Evolutionary conservation across 2,113 vertebrate genomes (phyloP), one percentile per base, ranked within the genome.

Genomic region (Formicarius rufipectus): DNA sequence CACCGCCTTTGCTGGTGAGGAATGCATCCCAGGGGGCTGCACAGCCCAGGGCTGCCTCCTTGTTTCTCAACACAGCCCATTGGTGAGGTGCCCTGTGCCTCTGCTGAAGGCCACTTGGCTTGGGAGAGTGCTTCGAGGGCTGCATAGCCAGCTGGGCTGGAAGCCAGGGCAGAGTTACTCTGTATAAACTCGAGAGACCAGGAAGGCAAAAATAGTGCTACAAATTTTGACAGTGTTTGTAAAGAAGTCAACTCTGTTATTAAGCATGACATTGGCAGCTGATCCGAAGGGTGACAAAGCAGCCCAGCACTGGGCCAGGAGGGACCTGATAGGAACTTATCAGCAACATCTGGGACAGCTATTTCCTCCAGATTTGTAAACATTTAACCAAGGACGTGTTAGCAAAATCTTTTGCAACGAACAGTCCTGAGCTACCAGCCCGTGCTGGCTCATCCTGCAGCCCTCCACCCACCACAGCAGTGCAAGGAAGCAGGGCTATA

Each of bases 331-430:
- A 72, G 77, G 84, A 91, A 93, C 91, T 87, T 59, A 87, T 87
- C 87, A 68, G 90, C 81, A 82, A 72, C 81, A 94, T 84, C 87
- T 95, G 74, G 90, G 85, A 58, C 14, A 66, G 59, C 71, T 31
- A 58, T 92, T 94, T 95, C 88, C 79, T 92, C 75, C 4, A 4
- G 50, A 27, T 90, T 79, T 92, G 53, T 82, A 87, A 94, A 79
- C 67, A 58, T 64, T 79, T 73, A 82, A 93, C 62, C 2, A 17
- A 72, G 60, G 82, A 74, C 93, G 81, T 40, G 13, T 60, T 52
- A 81, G 73, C 49, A 15, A 89, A 86, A n/a, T 9, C 77, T 95
- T 85, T 64, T 79, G 71, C 89, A 73, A 67, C 84, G 76, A 72
- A 64, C 18, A 49, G 60, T 44, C 62, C 47, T 12, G 58, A 95